Evolutionary conservation across 2,888 invertebrate genomes (phyloP).

Genomic region (Tetranychus piercei): DNA sequence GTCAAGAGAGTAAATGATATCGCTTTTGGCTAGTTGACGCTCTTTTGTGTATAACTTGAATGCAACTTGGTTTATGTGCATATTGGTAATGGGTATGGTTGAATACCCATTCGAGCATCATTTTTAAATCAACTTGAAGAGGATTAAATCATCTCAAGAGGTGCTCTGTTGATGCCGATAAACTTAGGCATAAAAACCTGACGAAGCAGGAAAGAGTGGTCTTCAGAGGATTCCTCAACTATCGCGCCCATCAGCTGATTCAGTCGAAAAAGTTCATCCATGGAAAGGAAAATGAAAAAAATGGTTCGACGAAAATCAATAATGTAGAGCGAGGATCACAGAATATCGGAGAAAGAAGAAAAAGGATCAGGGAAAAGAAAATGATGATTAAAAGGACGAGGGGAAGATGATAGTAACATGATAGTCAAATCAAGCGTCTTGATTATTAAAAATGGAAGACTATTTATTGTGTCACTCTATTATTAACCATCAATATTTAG

Average conservation of each 20-base stretch:
- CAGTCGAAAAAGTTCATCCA: too few relatives aligned
- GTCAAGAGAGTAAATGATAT: slow-evolving; percentile 1
- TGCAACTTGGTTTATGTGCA: neutral
- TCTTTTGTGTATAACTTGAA: neutral
- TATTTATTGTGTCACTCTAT: neutral
- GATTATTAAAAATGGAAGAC: neutral
- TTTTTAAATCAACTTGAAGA: neutral
- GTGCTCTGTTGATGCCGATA: neutral
- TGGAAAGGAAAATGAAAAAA: too few relatives aligned
- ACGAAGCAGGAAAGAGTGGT: too few relatives aligned
- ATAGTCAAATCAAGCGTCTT: neutral
- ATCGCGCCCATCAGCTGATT: too few relatives aligned
- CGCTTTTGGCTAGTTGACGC: neutral
- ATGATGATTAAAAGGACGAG: too few relatives aligned
- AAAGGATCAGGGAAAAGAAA: too few relatives aligned
- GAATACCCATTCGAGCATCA: neutral
- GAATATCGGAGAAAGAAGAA: too few relatives aligned
- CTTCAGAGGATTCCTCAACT: too few relatives aligned
- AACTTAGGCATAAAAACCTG: too few relatives aligned
- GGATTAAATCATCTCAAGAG: neutral
- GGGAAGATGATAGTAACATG: neutral
- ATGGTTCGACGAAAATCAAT: too few relatives aligned
- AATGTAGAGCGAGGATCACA: too few relatives aligned
- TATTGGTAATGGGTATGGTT: neutral
- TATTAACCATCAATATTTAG: neutral